Evolutionary conservation across 2,113 vertebrate genomes (phyloP).

Genomic region (Daubentonia madagascariensis): DNA sequence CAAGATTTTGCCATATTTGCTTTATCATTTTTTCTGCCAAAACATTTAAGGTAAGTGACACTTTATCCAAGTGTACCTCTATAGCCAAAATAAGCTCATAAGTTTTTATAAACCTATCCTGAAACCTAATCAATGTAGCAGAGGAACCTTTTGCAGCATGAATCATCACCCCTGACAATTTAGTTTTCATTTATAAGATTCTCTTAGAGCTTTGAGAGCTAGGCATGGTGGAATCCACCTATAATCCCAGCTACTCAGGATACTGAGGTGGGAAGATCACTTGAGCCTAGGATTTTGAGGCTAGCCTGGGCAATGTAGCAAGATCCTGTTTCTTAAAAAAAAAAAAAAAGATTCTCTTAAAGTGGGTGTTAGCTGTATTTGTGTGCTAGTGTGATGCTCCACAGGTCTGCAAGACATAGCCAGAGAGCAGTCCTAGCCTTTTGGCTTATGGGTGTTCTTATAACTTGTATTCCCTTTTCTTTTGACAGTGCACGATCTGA

Average conservation of each 20-base stretch:
- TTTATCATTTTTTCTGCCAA: not conserved
- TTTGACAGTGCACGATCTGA: slow-evolving; percentile 88
- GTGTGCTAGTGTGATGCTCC: not conserved
- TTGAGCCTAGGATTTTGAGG: not conserved
- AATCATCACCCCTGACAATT: not conserved
- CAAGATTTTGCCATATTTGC: not conserved
- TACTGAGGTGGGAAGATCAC: not conserved
- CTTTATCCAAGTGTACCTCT: not conserved
- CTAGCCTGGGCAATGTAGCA: not conserved
- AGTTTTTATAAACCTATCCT: not conserved
- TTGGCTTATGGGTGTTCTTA: not conserved
- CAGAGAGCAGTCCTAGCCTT: not conserved
- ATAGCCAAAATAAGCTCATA: not conserved
- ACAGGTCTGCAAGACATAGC: not conserved
- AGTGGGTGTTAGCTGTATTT: not conserved
- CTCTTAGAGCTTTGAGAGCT: not conserved
- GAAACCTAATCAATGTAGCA: not conserved
- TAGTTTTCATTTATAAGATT: not conserved
- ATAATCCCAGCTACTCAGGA: not conserved
- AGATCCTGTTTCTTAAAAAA: not conserved
- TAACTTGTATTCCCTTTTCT: not conserved
- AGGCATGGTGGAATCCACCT: not conserved
- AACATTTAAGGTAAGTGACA: not conserved
- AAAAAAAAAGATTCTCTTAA: not conserved
- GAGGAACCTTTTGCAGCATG: not conserved